Base-by-base conservation (phyloP, 2,797 vertebrate species). In the Hirundo rustica region DNA sequence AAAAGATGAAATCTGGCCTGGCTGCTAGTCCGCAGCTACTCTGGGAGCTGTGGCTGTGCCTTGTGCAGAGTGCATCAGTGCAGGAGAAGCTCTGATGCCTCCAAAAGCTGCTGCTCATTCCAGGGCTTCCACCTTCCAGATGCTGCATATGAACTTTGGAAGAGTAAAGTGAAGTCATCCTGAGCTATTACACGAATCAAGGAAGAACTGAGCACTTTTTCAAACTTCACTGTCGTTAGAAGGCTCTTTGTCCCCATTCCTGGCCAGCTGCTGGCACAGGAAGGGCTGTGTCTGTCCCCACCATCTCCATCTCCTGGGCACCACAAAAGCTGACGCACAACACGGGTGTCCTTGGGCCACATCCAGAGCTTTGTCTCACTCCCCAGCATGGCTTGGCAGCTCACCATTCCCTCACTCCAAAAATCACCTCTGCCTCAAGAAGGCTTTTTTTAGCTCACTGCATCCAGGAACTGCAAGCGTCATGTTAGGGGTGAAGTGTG, bases 1-100 rank as follows among this genome's bases (percentile, higher is more conserved):
- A 79, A 95, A 79, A 95, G 30, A 94, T 79, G 82, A 92, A 91
- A 88, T 85, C 71, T 95, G 89, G 75, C 87, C 91, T 88, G 97
- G 65, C 91, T 97, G 95, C n/a, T 94, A 90, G 95, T 79, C 57
- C 30, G 10, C 95, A 95, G 95, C 88, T 86, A 74, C 66, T 91
- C 73, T 74, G 80, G 8, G 68, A 75, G 85, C 72, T 2, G 4
- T 29, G 60, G 86, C n/a, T 42, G 60, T 42, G 44, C 94, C 76
- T 85, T 61, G 34, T 50, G 66, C 7, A 6, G 54, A 29, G 71
- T 1, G 7, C 55, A 62, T 6, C 48, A n/a, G 74, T 16, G 64
- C 2, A 1, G 74, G 75, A 93, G 94, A 76, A 65, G 74, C 45
- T 78, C 85, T 11, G 7, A 67, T 40, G 77, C 89, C 82, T 67